These are phyloP conservation scores for Yoshiicerus persimilis DNA, from an alignment of 1,140 invertebrate genomes.

Conservation along the genomic window DNA sequence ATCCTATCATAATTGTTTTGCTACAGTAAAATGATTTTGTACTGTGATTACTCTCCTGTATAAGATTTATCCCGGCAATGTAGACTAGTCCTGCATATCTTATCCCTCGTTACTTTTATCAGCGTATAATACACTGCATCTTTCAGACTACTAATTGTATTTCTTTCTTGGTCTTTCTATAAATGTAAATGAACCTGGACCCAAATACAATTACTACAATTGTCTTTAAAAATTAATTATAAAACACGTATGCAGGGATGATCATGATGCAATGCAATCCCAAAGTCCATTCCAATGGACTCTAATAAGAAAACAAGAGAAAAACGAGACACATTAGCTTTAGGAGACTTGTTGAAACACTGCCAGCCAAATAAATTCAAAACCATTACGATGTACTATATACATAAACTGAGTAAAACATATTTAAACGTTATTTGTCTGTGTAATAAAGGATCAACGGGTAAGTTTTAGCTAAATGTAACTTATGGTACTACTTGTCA, in stretches of 20 bases:
- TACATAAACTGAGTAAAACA: background rate
- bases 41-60: too few relatives aligned
- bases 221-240: background rate
- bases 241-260: background rate
- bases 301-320: background rate
- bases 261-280: background rate
- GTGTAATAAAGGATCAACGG: constrained; percentile 8
- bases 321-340: background rate
- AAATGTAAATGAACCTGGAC: background rate
- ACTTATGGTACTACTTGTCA: background rate
- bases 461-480: background rate
- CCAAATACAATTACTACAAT: background rate
- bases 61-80: too few relatives aligned
- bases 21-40: too few relatives aligned
- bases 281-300: background rate
- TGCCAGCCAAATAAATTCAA: constrained; percentile 9
- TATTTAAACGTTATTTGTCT: background rate
- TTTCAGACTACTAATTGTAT: background rate
- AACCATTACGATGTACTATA: background rate
- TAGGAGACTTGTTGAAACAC: constrained; percentile 22
- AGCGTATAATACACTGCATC: background rate
- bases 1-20: too few relatives aligned
- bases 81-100: background rate
- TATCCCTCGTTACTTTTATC: background rate
- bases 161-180: background rate